These are phyloP conservation scores for Cantharis rufa DNA, from an alignment of 2,888 invertebrate genomes.

Conservation along the genomic window DNA sequence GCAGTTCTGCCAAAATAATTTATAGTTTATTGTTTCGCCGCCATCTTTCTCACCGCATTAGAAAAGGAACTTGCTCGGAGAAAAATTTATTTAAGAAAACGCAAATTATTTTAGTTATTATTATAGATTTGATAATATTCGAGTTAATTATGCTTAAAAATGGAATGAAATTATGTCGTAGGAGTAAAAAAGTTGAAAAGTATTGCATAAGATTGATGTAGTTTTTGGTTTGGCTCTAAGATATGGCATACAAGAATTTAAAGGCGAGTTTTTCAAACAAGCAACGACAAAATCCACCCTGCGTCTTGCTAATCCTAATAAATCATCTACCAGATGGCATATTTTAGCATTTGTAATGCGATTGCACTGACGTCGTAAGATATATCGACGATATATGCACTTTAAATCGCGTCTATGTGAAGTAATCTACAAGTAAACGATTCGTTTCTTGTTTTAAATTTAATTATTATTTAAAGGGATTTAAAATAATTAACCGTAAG, in stretches of 20 bases:
- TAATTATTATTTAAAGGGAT: slow-evolving; percentile 9
- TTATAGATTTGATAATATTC: neutral
- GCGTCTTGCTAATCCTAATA: slow-evolving; percentile 40
- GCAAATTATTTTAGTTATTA: neutral
- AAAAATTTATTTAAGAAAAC: neutral
- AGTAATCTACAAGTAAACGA: slow-evolving; percentile 47
- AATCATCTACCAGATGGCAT: slow-evolving; percentile 58
- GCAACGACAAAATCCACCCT: slow-evolving; percentile 26
- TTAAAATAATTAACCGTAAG: slow-evolving; percentile 33
- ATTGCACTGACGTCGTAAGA: slow-evolving; percentile 54
- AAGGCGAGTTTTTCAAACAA: slow-evolving; percentile 17
- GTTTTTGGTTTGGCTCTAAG: neutral
- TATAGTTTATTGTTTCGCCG: too few relatives aligned
- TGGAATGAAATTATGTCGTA: neutral
- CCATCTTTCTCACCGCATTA: too few relatives aligned
- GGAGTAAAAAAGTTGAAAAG: neutral
- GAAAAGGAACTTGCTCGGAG: neutral
- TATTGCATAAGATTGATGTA: slow-evolving; percentile 1
- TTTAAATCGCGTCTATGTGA: slow-evolving; percentile 41
- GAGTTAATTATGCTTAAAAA: neutral
- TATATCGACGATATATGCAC: slow-evolving; percentile 57
- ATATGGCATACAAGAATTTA: slow-evolving; percentile 9
- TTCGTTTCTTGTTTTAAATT: slow-evolving; percentile 15
- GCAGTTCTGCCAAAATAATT: too few relatives aligned
- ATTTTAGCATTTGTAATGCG: slow-evolving; percentile 57